These are phyloP conservation scores for Zaprionus gabonicus DNA, from an alignment of 1,140 invertebrate genomes.

Conservation along the genomic window DNA sequence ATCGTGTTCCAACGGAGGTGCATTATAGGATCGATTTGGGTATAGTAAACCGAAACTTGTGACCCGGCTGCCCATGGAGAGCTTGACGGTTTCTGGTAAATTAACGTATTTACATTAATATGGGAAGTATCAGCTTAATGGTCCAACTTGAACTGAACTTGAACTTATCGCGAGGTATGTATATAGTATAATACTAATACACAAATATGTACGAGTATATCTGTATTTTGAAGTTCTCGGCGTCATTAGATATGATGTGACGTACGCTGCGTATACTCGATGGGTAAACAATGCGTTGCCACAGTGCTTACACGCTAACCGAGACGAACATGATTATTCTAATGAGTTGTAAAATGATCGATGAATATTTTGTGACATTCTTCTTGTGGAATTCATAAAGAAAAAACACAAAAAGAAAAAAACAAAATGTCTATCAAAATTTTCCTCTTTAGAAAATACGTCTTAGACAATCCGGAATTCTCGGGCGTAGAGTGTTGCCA, in stretches of 20 bases:
- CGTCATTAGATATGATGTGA: not conserved
- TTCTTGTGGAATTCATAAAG: not conserved
- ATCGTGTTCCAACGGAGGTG: not conserved
- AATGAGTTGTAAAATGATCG: not conserved
- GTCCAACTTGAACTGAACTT: not conserved
- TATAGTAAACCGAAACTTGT: constrained; percentile 4
- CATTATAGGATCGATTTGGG: not conserved
- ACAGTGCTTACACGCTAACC: not conserved
- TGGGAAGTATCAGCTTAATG: not conserved
- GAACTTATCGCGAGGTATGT: not conserved
- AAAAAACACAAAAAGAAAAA: not conserved
- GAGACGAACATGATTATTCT: not conserved
- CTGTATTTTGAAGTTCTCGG: not conserved
- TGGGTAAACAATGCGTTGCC: not conserved
- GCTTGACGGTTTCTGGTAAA: not conserved
- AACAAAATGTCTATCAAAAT: not conserved
- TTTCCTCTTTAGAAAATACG: not conserved
- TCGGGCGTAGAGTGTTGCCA: not conserved
- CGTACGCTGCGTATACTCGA: not conserved
- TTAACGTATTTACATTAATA: not conserved
- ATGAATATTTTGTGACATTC: not conserved
- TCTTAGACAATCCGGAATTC: not conserved
- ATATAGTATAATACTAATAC: not conserved
- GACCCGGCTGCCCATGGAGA: constrained; percentile 6
- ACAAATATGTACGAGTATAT: not conserved